These are phyloP conservation scores for Macaria liturata DNA, from an alignment of 2,888 invertebrate species.

Conservation along the genomic window DNA sequence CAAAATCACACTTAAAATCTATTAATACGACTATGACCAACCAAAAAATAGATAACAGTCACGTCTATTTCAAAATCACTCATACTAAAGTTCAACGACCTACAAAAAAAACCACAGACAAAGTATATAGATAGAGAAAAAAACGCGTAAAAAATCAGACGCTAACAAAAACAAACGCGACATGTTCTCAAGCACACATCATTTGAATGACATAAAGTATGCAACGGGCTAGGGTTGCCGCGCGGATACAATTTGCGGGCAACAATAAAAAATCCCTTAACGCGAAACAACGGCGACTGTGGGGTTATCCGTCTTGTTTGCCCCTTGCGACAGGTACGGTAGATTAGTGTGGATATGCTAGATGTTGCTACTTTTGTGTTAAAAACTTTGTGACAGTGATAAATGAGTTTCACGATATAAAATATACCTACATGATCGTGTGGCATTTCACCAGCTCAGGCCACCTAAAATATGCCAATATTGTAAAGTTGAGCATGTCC, in stretches of 20 bases:
- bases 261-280: constrained; percentile 83
- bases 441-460: no score
- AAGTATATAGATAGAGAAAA: constrained; percentile 7
- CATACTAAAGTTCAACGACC: constrained; percentile 12
- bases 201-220: constrained; percentile 67
- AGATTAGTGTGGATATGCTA: constrained; percentile 50
- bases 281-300: constrained; percentile 68
- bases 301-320: constrained; percentile 78
- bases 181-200: constrained; percentile 37
- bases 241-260: constrained; percentile 72
- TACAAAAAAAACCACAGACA: constrained; percentile 9
- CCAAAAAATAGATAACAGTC: neutral
- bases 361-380: no score
- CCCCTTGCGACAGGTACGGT: constrained; percentile 58
- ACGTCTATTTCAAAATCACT: constrained; percentile 3
- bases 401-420: no score
- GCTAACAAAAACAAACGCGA: constrained; percentile 13
- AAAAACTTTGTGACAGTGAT: no score
- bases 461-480: no score
- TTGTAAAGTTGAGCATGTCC: no score
- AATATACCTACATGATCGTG: no score
- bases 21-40: no score
- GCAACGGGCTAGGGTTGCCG: constrained; percentile 63
- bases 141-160: constrained; percentile 2
- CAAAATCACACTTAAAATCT: no score